Evolutionary conservation across 1,140 invertebrate species (phyloP), one percentile per base, ranked within the genome.

Genomic region (Micrasema minimum): DNA sequence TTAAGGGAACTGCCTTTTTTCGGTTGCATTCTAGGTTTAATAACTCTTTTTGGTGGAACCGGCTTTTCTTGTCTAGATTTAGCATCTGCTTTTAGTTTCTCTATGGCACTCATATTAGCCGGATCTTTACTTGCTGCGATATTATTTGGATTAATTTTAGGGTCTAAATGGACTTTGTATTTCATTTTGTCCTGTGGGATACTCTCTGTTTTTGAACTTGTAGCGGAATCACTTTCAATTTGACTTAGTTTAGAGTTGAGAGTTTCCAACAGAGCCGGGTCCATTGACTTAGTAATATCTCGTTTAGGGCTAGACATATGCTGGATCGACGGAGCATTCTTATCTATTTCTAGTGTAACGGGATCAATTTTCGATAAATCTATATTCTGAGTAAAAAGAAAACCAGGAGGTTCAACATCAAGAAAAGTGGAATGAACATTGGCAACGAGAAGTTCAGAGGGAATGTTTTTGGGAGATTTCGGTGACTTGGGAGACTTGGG

Each of bases 361-460:
- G 88, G 89, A 80, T 90, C 88, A 10, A 90, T 85, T 79, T 90
- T 90, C 7, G 88, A 90, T 37, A 90, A 80, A 80, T 90, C 89
- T 51, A 90, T 90, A 79, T 90, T 90, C 82, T 90, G 88, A 0
- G 89, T 90, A 75, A 90, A 90, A 9, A 90, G 79, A 78, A 90
- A 90, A 72, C 87, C 86, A 66, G 85, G 81, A 51, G 79, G 83
- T 79, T 84, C 83, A 14, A 83, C 81, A 74, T 82, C 81, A 23
- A 84, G 78, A 69, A 81, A 84, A 64, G 82, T 81, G n/a, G 82
- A 82, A 45, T 64, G 59, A 11, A 64, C 59, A 46, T 64, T 64
- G 7, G 41, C 38, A 14, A 46, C 81, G 37, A 84, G 78, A 66
- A 81, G 84, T 65, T 82, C 81, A 14, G 81, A 81, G 62, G 77